Evolutionary conservation across 2,888 invertebrate species (phyloP), one percentile per base, ranked within the genome.

Genomic region (Hedya salicella): DNA sequence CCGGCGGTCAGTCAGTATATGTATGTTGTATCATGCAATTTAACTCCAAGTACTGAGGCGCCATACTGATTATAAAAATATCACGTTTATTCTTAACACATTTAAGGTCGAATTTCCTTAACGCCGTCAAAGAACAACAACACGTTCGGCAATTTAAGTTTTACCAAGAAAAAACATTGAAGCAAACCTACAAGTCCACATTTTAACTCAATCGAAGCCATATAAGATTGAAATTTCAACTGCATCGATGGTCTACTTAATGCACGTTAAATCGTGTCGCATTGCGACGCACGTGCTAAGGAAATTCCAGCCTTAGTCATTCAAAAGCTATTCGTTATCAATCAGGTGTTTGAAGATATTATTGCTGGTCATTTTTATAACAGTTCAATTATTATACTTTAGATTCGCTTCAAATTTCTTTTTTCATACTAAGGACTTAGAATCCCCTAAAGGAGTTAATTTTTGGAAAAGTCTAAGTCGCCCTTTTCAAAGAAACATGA

Each of bases 251-350:
- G 11, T 25, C 16, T 3, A 42, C 17, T 21, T 54, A 8, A 11
- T n/a, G 21, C 53, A 4, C 32, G 9, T 25, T 9, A 2, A 39
- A 40, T 40, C 21, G 32, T 50, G 57, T 57, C 50, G 64, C 44
- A 44, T 52, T 46, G 62, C 36, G n/a, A 50, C 59, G 64, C 64
- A 32, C 64, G 59, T 59, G 64, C 11, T 16, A 5, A 65, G 49
- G 64, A 59, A 65, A 65, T 65, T 59, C 64, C 64, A 65, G 42
- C 14, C 32, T 64, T 50, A 57, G 44, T 65, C 59, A 65, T 59
- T 52, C 44, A 59, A 52, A 52, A 52, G 52, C 57, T 5, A 59
- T 65, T 50, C 25, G 36, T 36, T 44, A 48, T 36, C 59, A 44
- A 52, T 52, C 50, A 64, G 16, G 21, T 56, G 56, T 44, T 57